Percentiles rank a stretch among this genome's conserved stretches.
Conservation (phyloP, 1,140 invertebrate genomes). For the Lanistes nyassanus region DNA sequence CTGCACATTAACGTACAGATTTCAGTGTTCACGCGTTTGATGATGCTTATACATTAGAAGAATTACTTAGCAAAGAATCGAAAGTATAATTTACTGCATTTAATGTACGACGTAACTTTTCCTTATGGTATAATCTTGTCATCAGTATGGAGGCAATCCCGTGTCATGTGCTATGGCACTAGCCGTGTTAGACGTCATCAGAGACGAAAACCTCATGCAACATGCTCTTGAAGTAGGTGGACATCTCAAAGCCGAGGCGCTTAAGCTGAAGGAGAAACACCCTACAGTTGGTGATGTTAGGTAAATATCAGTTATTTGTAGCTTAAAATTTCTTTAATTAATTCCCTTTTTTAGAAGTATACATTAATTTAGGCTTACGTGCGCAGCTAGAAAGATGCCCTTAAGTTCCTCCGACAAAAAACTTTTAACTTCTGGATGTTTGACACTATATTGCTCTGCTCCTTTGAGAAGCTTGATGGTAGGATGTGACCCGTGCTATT, state of each 20-base stretch:
- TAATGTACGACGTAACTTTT: too few species aligned
- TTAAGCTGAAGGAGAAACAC: conserved; percentile 78
- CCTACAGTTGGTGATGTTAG: conserved; percentile 78
- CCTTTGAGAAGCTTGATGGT: too few species aligned
- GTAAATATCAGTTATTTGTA: conserved; percentile 37
- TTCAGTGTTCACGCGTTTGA: too few species aligned
- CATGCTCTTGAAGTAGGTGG: conserved; percentile 84
- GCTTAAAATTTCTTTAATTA: background rate
- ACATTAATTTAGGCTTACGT: background rate
- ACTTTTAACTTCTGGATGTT: too few species aligned
- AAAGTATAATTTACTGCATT: too few species aligned
- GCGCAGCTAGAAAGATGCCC: conserved; percentile 3
- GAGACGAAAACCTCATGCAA: conserved; percentile 84
- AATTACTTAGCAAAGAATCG: too few species aligned
- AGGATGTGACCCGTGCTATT: too few species aligned
- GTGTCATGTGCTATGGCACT: conserved; percentile 95
- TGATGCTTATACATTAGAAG: too few species aligned
- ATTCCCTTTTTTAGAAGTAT: background rate
- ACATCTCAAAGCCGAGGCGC: conserved; percentile 78
- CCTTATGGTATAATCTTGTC: conserved; percentile 41
- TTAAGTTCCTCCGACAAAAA: conserved; percentile 10
- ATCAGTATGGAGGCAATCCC: conserved; percentile 95
- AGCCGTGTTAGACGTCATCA: conserved; percentile 93
- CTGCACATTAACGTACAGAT: too few species aligned
- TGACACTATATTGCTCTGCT: too few species aligned